Base-by-base conservation (phyloP, 30 jellyfish, hydroid and myxozoan species). In the Cassiopea xamachana region DNA sequence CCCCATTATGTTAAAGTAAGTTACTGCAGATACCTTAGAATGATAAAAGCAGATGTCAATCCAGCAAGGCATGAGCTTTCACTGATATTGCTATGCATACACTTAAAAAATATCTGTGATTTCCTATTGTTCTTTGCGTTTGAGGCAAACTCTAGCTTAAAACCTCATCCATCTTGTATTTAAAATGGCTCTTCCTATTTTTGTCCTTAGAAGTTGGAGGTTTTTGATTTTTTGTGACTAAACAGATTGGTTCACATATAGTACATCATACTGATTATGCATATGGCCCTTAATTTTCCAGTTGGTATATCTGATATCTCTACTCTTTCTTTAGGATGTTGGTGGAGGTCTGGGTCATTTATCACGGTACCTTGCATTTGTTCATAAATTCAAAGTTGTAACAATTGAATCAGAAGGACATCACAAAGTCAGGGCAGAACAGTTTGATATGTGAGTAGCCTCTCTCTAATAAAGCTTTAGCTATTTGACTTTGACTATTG, bases 331-430 rank as follows among this genome's bases (percentile, higher is more conserved):
- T 27, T 76, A 93, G 98, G 98, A 93, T 93, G 98, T 93, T 82
- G 98, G 98, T 18, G 92, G 97, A 2, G 98, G 98, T 19, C 89
- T 93, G 7, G 98, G 98, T 46, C 98, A 93, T 72, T 73, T 93
- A 12, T 83, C 98, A 1, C 76, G 98, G 77, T 75, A 88, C 14
- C 90, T 93, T 77, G 94, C 98, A 9, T 83, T 88, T 19, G 89
- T 59, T n/a, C 92, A 82, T 77, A 86, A 94, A 18, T 84, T 71
- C 49, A 72, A 78, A 27, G 97, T 88, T 46, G 79, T 86, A 46
- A 89, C 98, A 45, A 83, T 93, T 9, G 98, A 93, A 72, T 80
- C 90, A 51, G 92, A 90, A n/a, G 98, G 94, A 1, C 94, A 93
- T 59, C 89, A 86, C 75, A 94, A 88, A 12, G 69, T 86, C 10